phyloP scores from a whole-genome alignment of 92 coral and sea anemone genomes.

The Phenganax marumi region DNA sequence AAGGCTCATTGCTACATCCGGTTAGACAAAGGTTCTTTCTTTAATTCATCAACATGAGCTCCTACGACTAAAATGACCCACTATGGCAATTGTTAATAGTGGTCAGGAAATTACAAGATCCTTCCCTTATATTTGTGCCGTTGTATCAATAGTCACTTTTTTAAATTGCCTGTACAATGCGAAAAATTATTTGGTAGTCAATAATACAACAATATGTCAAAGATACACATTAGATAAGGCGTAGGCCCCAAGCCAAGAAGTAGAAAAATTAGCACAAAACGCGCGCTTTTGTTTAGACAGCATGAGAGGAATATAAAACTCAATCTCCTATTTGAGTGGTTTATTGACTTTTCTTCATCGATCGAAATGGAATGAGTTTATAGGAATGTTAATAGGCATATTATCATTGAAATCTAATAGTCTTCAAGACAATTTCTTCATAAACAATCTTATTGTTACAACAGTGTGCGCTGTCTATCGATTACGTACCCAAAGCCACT shows the following conservation, averaged over 20 bases:
- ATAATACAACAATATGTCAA: neutral
- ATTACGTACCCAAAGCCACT: neutral
- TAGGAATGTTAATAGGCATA: neutral
- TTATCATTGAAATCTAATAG: neutral
- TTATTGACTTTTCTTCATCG: neutral
- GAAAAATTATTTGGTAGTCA: no score
- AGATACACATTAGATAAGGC: neutral
- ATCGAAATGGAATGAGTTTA: neutral
- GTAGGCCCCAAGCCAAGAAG: neutral
- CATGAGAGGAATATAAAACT: neutral
- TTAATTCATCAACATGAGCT: neutral
- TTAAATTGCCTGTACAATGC: no score
- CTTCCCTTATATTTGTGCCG: no score
- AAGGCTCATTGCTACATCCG: neutral
- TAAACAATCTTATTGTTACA: conserved; percentile 18
- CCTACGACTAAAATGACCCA: neutral
- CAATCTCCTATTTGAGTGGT: no score
- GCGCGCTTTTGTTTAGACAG: neutral
- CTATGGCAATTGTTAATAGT: no score
- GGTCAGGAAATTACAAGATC: no score
- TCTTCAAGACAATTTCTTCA: neutral
- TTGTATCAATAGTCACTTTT: no score
- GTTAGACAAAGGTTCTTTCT: neutral
- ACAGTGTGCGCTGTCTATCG: neutral
- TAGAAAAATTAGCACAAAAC: neutral